Evolutionary conservation across 2,888 invertebrate species (phyloP).

Genomic region (Mythimna ferrago): DNA sequence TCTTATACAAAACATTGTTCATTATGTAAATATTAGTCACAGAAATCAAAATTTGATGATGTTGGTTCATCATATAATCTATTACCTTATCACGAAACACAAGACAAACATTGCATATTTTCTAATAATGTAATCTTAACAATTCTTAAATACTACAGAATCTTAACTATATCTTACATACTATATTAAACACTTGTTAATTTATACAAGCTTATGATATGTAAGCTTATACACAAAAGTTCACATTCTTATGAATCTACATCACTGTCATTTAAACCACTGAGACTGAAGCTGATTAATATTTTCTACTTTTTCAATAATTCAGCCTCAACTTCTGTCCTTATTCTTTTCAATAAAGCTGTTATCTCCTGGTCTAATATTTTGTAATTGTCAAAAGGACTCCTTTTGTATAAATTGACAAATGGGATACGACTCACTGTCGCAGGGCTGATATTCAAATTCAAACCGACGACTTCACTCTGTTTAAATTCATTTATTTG

Average conservation of each 20-base stretch:
- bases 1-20: not conserved
- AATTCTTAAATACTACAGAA: too few species aligned
- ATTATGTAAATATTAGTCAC: not conserved
- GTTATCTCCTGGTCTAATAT: slow-evolving; percentile 84
- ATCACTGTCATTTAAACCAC: slow-evolving; percentile 59
- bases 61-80: too few species aligned
- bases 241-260: slow-evolving; percentile 47
- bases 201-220: too few species aligned
- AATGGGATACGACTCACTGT: slow-evolving; percentile 86
- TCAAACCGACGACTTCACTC: slow-evolving; percentile 90
- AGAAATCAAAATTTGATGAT: not conserved
- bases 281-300: slow-evolving; percentile 46
- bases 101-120: too few species aligned
- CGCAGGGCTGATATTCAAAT: slow-evolving; percentile 82
- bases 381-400: slow-evolving; percentile 67
- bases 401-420: slow-evolving; percentile 70
- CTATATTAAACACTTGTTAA: too few species aligned
- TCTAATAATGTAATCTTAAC: too few species aligned
- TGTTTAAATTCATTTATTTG: slow-evolving; percentile 90
- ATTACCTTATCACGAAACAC: too few species aligned
- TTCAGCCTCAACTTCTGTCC: slow-evolving; percentile 87
- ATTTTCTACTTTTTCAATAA: slow-evolving; percentile 86
- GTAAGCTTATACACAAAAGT: not conserved
- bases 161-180: too few species aligned
- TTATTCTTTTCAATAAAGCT: slow-evolving; percentile 85